Conservation (phyloP, 2,113 vertebrate genomes). For the Antechinus flavipes region DNA sequence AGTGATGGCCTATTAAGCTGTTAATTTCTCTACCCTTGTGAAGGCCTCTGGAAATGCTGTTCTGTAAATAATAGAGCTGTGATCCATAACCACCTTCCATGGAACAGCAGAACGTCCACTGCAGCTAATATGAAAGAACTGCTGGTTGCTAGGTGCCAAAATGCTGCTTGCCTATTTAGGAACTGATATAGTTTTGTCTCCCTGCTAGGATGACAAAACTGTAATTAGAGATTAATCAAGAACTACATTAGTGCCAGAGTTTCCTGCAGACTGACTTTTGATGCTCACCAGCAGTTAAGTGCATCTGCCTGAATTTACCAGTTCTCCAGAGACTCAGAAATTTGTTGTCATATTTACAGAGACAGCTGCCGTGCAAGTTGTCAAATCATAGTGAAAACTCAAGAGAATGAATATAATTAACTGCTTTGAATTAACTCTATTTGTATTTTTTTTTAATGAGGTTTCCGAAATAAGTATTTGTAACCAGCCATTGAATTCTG, state of each 20-base stretch:
- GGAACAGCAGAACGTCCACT: conserved; percentile 84
- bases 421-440: conserved; percentile 65
- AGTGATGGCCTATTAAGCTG: conserved; percentile 87
- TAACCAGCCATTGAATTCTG: conserved; percentile 29
- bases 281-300: conserved; percentile 89
- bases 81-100: conserved; percentile 90
- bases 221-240: conserved; percentile 96
- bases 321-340: conserved; percentile 88
- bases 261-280: conserved; percentile 86
- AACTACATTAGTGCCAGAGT: conserved; percentile 89
- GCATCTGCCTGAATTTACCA: conserved; percentile 87
- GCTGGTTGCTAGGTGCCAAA: conserved; percentile 92
- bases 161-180: conserved; percentile 90
- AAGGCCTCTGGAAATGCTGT: conserved; percentile 87
- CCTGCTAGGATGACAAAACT: conserved; percentile 93
- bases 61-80: conserved; percentile 91
- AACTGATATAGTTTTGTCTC: conserved; percentile 92
- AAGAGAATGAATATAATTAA: conserved; percentile 81
- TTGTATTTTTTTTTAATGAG: conserved; percentile 74
- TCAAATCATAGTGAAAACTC: conserved; percentile 82
- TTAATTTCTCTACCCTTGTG: conserved; percentile 91
- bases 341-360: conserved; percentile 88
- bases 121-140: conserved; percentile 86
- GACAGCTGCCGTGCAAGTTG: conserved; percentile 81
- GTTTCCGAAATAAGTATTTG: conserved; percentile 52